Conservation (phyloP, 2,797 vertebrate genomes). For the Jordanella pulchra region DNA sequence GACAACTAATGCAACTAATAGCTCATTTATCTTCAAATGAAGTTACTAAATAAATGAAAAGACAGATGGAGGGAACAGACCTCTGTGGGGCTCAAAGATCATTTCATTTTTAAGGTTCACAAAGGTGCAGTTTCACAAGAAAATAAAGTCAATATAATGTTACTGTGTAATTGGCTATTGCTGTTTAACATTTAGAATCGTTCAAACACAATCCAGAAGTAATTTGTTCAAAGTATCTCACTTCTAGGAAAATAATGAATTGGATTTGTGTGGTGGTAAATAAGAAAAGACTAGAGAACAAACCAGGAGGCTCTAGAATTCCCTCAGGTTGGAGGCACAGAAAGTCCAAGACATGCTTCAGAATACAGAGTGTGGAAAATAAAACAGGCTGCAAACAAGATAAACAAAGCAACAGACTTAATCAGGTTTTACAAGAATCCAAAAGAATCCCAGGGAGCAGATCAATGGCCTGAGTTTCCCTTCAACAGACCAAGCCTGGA, state of each 20-base stretch:
- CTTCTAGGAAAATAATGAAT: background rate
- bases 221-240: background rate
- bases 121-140: slow-evolving; percentile 9
- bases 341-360: background rate
- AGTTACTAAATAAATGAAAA: slow-evolving; percentile 33
- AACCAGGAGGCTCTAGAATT: background rate
- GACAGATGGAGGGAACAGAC: slow-evolving; percentile 39
- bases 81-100: slow-evolving; percentile 7
- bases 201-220: background rate
- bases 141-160: slow-evolving; percentile 13
- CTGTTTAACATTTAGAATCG: background rate
- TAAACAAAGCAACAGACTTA: background rate
- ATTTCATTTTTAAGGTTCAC: slow-evolving; percentile 34
- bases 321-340: background rate
- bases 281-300: background rate
- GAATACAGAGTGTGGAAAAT: background rate
- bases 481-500: background rate
- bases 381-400: background rate
- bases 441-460: background rate
- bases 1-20: slow-evolving; percentile 38
- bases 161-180: too few relatives aligned
- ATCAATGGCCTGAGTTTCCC: background rate
- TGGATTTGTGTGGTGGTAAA: background rate
- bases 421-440: background rate
- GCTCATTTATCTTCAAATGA: slow-evolving; percentile 49